Evolutionary conservation across 1,140 invertebrate species (phyloP), one percentile per base, ranked within the genome.

Genomic region (Sycophaga agraensis): DNA sequence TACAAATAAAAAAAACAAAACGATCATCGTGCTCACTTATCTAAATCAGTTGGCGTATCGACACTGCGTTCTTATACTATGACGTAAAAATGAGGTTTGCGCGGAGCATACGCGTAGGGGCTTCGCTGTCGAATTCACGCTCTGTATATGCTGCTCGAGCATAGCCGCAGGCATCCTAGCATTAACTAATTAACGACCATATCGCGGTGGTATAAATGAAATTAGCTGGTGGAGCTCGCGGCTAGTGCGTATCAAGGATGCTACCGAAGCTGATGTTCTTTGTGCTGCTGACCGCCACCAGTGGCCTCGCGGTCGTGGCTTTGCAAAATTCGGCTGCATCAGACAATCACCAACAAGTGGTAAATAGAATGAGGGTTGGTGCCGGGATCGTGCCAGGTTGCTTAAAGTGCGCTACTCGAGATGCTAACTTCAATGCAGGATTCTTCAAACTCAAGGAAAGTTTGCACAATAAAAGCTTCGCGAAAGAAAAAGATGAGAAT

Each of bases 161-260:
- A n/a, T n/a, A n/a, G n/a, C n/a, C n/a, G n/a, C n/a, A 40, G 26
- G 14, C 55, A 46, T 34, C 14, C 26, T 19, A 12, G 4, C 11
- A 11, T 19, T 16, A 11, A 17, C 40, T 43, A 37, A 37, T 21
- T 37, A 50, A 11, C 8, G n/a, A 28, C 26, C 39, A 12, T 14
- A 39, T 35, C 62, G n/a, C n/a, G 31, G 22, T 22, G 57, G 60
- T 67, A 71, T 67, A 78, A 79, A 79, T 79, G 76, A 79, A 78
- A 70, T 72, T 78, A 72, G 59, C 19, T 28, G 54, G 37, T 54
- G 54, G 64, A 57, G 49, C 16, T 50, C 28, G 19, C 57, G 67
- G 66, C 56, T 72, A 80, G 78, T 79, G 49, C 49, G 55, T 62
- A 66, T 72, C 68, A 72, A 80, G 74, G 70, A 80, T 80, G 78